phyloP scores from a whole-genome alignment of 2,797 vertebrate species.

The Triplophysa yarkandensis region DNA sequence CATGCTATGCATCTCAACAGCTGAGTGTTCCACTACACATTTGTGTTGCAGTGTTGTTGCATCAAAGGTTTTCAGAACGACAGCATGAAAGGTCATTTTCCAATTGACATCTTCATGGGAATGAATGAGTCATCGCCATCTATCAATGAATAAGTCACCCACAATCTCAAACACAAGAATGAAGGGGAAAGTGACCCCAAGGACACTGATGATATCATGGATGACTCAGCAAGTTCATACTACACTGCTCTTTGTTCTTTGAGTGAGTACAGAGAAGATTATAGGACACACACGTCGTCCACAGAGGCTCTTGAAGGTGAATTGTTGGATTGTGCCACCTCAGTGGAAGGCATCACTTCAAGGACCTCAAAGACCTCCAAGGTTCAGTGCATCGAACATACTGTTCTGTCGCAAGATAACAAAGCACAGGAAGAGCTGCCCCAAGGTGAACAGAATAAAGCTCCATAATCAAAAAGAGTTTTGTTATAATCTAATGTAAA shows the following conservation, averaged over 20 bases:
- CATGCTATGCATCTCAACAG: slow-evolving; percentile 5
- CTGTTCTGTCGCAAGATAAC: slow-evolving; percentile 4
- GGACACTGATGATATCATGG: slow-evolving; percentile 38
- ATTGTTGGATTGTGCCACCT: not conserved
- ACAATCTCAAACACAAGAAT: slow-evolving; percentile 36
- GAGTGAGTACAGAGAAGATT: slow-evolving; percentile 50
- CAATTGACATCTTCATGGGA: slow-evolving; percentile 16
- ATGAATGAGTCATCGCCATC: slow-evolving; percentile 6
- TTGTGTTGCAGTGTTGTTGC: not conserved
- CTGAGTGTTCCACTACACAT: not conserved
- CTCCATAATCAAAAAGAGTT: slow-evolving; percentile 1
- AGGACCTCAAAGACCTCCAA: not conserved
- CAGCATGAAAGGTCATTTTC: slow-evolving; percentile 17
- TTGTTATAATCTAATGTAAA: slow-evolving; percentile 11
- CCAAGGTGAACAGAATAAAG: slow-evolving; percentile 12
- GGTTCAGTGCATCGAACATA: not conserved
- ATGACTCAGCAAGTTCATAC: slow-evolving; percentile 59
- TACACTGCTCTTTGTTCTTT: slow-evolving; percentile 57
- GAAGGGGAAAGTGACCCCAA: slow-evolving; percentile 28
- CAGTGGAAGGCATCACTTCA: slow-evolving; percentile 16
- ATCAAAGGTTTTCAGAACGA: not conserved
- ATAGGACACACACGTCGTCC: slow-evolving; percentile 10
- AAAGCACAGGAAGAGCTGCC: slow-evolving; percentile 2
- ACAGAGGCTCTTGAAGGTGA: slow-evolving; percentile 22
- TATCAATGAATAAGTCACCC: slow-evolving; percentile 31